These are phyloP conservation scores for Coenobita brevimanus DNA, from an alignment of 1,140 invertebrate species.

Conservation along the genomic window DNA sequence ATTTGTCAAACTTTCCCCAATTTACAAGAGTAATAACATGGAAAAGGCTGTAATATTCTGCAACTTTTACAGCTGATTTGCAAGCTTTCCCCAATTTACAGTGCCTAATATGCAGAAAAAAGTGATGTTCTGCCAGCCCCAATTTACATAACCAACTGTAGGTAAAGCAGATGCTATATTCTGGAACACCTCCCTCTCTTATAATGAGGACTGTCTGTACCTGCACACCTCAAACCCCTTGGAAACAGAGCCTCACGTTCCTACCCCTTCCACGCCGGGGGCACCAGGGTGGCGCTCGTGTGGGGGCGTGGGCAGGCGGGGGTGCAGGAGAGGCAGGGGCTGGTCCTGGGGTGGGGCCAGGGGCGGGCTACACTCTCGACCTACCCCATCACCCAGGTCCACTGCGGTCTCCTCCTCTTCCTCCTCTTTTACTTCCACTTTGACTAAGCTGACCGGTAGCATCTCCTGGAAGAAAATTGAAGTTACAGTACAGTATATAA, in stretches of 20 bases:
- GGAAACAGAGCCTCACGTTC: conserved; percentile 3
- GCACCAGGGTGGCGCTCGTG: neutral
- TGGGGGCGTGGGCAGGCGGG: neutral
- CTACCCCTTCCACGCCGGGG: conserved; percentile 31
- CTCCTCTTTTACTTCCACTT: conserved; percentile 33
- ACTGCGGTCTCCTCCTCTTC: conserved; percentile 20
- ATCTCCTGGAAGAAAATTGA: conserved; percentile 24
- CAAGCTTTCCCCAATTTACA: too few species aligned
- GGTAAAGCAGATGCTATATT: too few species aligned
- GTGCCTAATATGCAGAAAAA: too few species aligned
- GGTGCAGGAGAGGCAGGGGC: neutral
- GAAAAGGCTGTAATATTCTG: too few species aligned
- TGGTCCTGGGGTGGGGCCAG: neutral
- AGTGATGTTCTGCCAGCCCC: too few species aligned
- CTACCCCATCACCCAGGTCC: neutral
- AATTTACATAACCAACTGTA: too few species aligned
- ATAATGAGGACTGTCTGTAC: too few species aligned
- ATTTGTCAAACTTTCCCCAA: too few species aligned
- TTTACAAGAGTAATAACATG: too few species aligned
- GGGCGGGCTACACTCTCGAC: neutral
- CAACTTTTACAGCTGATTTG: too few species aligned
- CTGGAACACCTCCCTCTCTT: too few species aligned
- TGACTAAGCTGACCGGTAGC: conserved; percentile 33
- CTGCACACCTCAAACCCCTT: too few species aligned
- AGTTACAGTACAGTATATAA: neutral